phyloP scores from a whole-genome alignment of 2,797 vertebrate genomes.

The Heteromormyrus szaboi region DNA sequence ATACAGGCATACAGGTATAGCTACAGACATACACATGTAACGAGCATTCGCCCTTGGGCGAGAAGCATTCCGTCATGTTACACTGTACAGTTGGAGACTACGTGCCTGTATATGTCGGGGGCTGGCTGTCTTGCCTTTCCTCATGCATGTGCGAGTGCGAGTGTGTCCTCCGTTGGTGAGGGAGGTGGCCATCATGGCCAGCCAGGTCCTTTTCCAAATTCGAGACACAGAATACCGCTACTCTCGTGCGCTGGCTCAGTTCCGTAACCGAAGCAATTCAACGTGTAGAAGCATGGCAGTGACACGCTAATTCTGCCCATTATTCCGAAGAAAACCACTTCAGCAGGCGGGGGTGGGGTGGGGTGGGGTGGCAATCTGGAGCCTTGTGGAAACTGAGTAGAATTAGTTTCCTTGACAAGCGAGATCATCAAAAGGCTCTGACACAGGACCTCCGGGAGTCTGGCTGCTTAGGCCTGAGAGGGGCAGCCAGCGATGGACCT shows the following conservation, averaged over 20 bases:
- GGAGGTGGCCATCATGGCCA: neutral
- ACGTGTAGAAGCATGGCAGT: neutral
- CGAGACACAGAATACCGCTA: neutral
- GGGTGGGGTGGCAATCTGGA: neutral
- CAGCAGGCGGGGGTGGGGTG: neutral
- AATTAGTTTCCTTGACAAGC: conserved; percentile 16
- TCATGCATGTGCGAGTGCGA: neutral
- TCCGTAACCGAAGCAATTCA: neutral
- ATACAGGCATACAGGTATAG: neutral
- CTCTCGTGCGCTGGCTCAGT: neutral
- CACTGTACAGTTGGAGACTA: neutral
- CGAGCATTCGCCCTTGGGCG: neutral
- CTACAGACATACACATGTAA: neutral
- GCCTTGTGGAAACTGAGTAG: conserved; percentile 13
- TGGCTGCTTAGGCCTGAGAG: conserved; percentile 26
- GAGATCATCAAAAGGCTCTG: conserved; percentile 15
- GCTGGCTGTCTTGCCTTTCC: neutral
- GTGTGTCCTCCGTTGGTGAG: neutral
- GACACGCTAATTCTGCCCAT: neutral
- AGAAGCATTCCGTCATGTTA: neutral
- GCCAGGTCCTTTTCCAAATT: neutral
- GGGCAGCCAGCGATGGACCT: conserved; percentile 36
- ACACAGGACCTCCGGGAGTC: conserved; percentile 40
- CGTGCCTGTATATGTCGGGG: neutral
- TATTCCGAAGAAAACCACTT: neutral